These are phyloP conservation scores for Gadopsis bispinosus DNA, from an alignment of 2,797 vertebrate species.

Conservation along the genomic window DNA sequence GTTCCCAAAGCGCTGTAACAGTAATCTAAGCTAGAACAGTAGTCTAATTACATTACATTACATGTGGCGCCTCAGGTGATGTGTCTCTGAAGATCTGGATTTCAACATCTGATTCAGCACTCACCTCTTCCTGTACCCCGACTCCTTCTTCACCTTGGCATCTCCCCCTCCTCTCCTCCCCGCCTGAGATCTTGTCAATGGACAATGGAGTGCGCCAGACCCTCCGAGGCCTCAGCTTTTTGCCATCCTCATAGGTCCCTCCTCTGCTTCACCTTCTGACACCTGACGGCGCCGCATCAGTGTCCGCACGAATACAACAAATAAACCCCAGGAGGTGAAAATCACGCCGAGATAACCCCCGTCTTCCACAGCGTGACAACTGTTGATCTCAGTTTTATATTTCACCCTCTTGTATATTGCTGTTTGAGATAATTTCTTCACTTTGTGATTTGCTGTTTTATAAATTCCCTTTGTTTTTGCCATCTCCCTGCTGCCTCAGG, in stretches of 20 bases:
- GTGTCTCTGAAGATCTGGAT: too few species aligned
- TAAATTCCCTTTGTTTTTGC: not conserved
- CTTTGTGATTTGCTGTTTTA: constrained; percentile 11
- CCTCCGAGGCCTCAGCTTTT: not conserved
- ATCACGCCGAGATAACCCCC: not conserved
- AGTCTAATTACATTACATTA: too few species aligned
- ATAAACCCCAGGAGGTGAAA: not conserved
- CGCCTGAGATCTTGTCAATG: not conserved
- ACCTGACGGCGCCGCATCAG: not conserved
- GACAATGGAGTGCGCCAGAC: not conserved
- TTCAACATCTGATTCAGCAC: not conserved
- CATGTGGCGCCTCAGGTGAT: too few species aligned
- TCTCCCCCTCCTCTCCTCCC: not conserved
- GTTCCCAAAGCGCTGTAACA: too few species aligned
- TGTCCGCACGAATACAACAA: not conserved
- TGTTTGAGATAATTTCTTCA: constrained; percentile 5
- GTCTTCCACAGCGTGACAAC: not conserved
- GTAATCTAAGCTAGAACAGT: too few species aligned
- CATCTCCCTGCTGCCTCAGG: not conserved
- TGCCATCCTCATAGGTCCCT: not conserved
- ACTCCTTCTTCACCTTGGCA: not conserved
- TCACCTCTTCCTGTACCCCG: not conserved
- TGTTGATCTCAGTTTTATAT: constrained; percentile 15
- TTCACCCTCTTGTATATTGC: not conserved
- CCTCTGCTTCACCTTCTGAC: not conserved